Percentiles rank a stretch among this genome's conserved stretches.
Conservation (phyloP, 2,888 invertebrate species). For the Platycheirus albimanus region DNA sequence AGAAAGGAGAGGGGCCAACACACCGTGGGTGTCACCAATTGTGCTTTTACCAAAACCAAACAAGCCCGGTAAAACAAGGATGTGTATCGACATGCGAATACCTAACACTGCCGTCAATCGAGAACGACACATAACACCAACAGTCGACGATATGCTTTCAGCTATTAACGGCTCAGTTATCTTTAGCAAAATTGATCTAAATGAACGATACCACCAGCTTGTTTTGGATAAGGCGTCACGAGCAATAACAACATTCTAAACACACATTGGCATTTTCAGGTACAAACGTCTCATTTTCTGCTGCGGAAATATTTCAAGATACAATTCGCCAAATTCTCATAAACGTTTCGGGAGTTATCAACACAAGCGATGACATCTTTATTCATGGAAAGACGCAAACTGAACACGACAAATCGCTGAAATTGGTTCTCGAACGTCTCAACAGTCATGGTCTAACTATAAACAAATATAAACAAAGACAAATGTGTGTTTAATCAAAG, state of each 20-base stretch:
- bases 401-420: neutral
- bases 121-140: conserved; percentile 4
- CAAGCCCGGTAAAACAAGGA: neutral
- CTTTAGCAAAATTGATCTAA: neutral
- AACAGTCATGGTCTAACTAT: conserved; percentile 1
- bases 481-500: neutral
- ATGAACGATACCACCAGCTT: neutral
- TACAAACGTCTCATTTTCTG: neutral
- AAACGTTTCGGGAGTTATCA: neutral
- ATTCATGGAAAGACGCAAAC: neutral
- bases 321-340: neutral
- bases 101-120: neutral
- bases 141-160: neutral
- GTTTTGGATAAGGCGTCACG: neutral
- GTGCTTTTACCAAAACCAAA: conserved; percentile 15
- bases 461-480: neutral
- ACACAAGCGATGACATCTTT: neutral
- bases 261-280: neutral
- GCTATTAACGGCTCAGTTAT: neutral
- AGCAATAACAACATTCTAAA: conserved; percentile 1
- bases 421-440: neutral
- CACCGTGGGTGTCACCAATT: conserved; percentile 1
- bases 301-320: neutral
- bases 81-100: conserved; percentile 3
- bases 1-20: conserved; percentile 9